A percentile compares a stretch with the other conserved stretches of the same genome.
phyloP scores from a whole-genome alignment of 2,113 vertebrate genomes.

The Myanophis thanlyinensis region DNA sequence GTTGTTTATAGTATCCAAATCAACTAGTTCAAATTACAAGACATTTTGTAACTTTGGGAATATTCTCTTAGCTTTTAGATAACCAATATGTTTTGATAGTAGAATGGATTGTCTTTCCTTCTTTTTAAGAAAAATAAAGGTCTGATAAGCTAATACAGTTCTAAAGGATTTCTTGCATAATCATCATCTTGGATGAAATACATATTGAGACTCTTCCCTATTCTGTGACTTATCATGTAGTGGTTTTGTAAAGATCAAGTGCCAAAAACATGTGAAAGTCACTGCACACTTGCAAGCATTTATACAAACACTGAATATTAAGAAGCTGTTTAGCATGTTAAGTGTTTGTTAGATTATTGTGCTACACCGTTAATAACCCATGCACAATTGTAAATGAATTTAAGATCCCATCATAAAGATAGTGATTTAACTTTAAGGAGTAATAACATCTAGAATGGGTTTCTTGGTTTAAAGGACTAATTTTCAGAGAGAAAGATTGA shows the following conservation, averaged over 20 bases:
- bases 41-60: background rate
- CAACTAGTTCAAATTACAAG: background rate
- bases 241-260: background rate
- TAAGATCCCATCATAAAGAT: background rate
- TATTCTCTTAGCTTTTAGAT: background rate
- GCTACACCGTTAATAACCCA: background rate
- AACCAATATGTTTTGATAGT: background rate
- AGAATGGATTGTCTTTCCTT: background rate
- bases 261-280: background rate
- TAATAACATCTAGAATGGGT: background rate
- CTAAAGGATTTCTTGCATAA: background rate
- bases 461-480: background rate
- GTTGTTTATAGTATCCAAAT: background rate
- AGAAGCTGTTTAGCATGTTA: background rate
- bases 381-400: background rate
- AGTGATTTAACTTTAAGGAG: background rate
- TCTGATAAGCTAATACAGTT: background rate
- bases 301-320: background rate
- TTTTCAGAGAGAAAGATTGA: background rate
- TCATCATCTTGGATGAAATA: background rate
- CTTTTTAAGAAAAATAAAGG: background rate
- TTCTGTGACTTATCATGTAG: background rate
- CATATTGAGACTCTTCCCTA: too few species aligned
- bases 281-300: background rate
- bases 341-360: background rate